Percentiles rank a stretch among this genome's conserved stretches.
phyloP scores from a whole-genome alignment of 2,797 vertebrate species.

The Myotis daubentonii region DNA sequence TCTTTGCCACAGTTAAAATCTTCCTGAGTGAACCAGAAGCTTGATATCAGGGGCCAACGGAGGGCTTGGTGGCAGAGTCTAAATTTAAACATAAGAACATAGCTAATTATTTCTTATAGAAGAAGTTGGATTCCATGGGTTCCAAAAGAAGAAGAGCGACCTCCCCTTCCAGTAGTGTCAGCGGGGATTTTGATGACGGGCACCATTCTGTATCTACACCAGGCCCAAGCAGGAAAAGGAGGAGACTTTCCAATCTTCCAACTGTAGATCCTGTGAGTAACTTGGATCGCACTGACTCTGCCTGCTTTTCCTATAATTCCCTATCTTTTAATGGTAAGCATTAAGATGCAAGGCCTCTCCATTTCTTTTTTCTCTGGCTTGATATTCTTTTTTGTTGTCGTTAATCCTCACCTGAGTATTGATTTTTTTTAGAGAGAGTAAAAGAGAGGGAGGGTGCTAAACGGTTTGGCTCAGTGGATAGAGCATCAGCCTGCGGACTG shows the following conservation, averaged over 20 bases:
- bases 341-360: background rate
- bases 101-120: conserved; percentile 85
- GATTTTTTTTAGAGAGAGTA: too few species aligned
- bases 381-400: background rate
- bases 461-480: too few species aligned
- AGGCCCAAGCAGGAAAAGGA: conserved; percentile 95
- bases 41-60: conserved; percentile 26
- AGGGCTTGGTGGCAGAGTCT: conserved; percentile 59
- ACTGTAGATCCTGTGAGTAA: conserved; percentile 98
- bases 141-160: conserved; percentile 98
- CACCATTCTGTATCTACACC: conserved; percentile 93
- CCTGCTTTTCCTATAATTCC: background rate
- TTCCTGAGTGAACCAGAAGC: conserved; percentile 33
- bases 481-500: too few species aligned
- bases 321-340: background rate
- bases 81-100: conserved; percentile 84
- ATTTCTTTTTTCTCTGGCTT: conserved; percentile 23
- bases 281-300: conserved; percentile 34
- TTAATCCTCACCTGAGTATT: too few species aligned
- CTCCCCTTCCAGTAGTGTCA: conserved; percentile 97
- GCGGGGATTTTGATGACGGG: conserved; percentile 97
- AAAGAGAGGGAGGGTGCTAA: too few species aligned
- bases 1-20: background rate
- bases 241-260: conserved; percentile 95
- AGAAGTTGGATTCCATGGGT: conserved; percentile 93